A percentile compares a stretch with the other conserved stretches of the same genome.
These are phyloP conservation scores for Spea multiplicata DNA, from an alignment of 2,113 vertebrate species.

Conservation along the genomic window DNA sequence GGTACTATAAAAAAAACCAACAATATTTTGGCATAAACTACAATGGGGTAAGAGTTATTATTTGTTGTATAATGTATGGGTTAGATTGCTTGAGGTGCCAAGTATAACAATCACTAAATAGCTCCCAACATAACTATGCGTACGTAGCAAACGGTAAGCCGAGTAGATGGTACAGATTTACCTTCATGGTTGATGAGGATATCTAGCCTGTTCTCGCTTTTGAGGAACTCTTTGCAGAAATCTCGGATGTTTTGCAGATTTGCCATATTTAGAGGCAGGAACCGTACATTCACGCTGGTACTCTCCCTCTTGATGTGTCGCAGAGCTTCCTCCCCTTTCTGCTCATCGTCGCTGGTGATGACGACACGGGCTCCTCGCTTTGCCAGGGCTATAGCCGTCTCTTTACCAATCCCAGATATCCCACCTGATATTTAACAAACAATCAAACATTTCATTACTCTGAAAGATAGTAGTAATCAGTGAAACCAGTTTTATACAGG, in stretches of 20 bases:
- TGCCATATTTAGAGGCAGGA: conserved; percentile 70
- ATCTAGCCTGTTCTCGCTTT: conserved; percentile 70
- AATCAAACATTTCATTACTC: not conserved
- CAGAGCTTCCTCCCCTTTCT: conserved; percentile 63
- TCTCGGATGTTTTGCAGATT: conserved; percentile 66
- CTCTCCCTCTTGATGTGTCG: conserved; percentile 67
- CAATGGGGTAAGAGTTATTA: too few species aligned
- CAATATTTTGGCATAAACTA: too few species aligned
- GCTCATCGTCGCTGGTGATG: conserved; percentile 64
- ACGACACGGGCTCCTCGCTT: conserved; percentile 68
- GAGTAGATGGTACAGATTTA: conserved; percentile 39
- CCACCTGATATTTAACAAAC: conserved; percentile 57
- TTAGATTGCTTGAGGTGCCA: too few species aligned
- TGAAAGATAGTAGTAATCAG: not conserved
- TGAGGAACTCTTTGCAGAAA: conserved; percentile 66
- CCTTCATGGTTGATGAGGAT: conserved; percentile 74
- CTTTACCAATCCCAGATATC: conserved; percentile 70
- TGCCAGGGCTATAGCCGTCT: conserved; percentile 68
- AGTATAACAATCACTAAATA: too few species aligned
- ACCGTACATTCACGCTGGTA: conserved; percentile 61
- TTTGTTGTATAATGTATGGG: too few species aligned
- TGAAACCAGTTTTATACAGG: not conserved
- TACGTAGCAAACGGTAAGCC: too few species aligned
- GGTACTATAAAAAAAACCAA: too few species aligned
- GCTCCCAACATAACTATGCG: too few species aligned